Conservation (phyloP, 1,140 invertebrate species). For the Panagrolaimus sp. region DNA sequence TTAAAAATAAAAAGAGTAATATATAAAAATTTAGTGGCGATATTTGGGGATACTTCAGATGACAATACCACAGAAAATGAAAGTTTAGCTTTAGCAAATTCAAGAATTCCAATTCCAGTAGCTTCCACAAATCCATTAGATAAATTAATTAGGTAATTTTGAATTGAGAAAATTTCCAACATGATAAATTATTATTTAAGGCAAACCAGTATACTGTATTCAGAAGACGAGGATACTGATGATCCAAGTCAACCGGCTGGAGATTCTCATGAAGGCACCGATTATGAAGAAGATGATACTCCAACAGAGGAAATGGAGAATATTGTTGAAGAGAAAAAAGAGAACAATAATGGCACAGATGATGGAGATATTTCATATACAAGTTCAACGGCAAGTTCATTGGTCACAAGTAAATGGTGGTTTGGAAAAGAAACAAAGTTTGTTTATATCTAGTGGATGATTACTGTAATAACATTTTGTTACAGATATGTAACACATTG, state of each 20-base stretch:
- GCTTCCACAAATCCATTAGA: not conserved
- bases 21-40: not conserved
- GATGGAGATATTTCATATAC: not conserved
- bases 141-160: not conserved
- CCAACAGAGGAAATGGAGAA: not conserved
- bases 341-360: not conserved
- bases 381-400: not conserved
- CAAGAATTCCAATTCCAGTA: not conserved
- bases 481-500: conserved; percentile 53
- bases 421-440: conserved; percentile 55
- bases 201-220: conserved; percentile 11
- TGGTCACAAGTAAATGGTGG: conserved; percentile 48
- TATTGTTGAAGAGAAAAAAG: not conserved
- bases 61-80: conserved; percentile 13
- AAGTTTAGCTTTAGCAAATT: not conserved
- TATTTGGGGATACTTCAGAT: conserved; percentile 7
- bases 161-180: not conserved
- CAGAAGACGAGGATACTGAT: conserved; percentile 4
- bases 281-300: conserved; percentile 9
- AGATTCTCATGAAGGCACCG: not conserved
- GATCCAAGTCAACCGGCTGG: not conserved
- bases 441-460: not conserved
- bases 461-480: not conserved
- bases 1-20: not conserved
- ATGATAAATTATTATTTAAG: not conserved